Evolutionary conservation across 2,797 vertebrate genomes (phyloP), one percentile per base, ranked within the genome.

Genomic region (Sitta carolinensis): DNA sequence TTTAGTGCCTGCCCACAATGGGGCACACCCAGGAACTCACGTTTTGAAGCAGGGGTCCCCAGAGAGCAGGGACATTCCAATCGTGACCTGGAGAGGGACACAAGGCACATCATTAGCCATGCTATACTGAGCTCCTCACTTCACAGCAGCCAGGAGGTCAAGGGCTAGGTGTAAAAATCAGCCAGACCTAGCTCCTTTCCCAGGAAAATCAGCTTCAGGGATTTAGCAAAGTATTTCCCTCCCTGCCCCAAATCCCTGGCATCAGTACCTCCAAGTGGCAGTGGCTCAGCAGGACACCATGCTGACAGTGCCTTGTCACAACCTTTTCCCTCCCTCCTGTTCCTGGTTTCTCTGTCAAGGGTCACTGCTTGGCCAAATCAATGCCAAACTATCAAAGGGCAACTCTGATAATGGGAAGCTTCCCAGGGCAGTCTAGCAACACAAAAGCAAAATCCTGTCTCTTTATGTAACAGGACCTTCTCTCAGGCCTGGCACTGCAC

Each of bases 31-130:
- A 88, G 52, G 59, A 61, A 98, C 99, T 99, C 97, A 99, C 99
- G 98, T 99, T 98, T 99, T 99, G 95, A 99, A 99, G 98, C 99
- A 99, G 7, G 99, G 99, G 93, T 99, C 99, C 95, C 99, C 99
- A 3, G 99, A 99, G 15, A 99, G 98, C 55, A 99, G 98, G 32
- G 98, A 99, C 99, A 99, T 99, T 74, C 98, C 99, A 1, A 99
- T 99, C 13, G 98, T 99, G 96, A 99, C 98, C 99, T 99, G 84
- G 55, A 64, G 34, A 91, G 38, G 11, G 50, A 75, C n/a, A 91
- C 38, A 94, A 82, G 48, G 43, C 72, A 80, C 63, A 47, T 54
- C 1, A 1, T 93, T 66, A 96, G 38, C 69, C 45, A 26, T 3
- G 27, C 26, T 86, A 83, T 42, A 25, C 38, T 3, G 10, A 77